Conservation (phyloP, 2,113 vertebrate species). For the Aramus guarauna region DNA sequence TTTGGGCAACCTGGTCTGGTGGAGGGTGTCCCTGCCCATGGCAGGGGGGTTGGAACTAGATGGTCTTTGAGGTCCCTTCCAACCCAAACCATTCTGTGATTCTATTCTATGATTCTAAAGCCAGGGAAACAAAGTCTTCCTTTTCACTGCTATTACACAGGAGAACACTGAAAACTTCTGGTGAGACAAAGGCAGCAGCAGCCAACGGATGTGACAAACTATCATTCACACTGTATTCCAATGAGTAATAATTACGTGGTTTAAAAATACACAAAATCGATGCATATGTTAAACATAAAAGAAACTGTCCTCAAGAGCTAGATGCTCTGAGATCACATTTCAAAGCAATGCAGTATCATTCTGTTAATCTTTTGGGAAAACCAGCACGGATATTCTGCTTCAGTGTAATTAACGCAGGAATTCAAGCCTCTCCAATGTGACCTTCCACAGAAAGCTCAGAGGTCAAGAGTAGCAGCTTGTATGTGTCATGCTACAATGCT, state of each 20-base stretch:
- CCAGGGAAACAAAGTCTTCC: background rate
- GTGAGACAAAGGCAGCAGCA: background rate
- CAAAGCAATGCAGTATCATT: background rate
- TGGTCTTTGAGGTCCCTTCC: too few relatives aligned
- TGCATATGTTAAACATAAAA: background rate
- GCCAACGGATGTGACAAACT: background rate
- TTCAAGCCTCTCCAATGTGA: background rate
- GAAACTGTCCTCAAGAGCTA: background rate
- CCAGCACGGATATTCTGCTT: background rate
- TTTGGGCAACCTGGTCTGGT: too few relatives aligned
- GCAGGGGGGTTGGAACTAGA: too few relatives aligned
- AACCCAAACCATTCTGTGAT: too few relatives aligned
- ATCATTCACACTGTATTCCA: background rate
- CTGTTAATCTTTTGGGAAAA: constrained; percentile 34
- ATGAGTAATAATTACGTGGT: background rate
- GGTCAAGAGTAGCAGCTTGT: background rate
- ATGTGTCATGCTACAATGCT: background rate
- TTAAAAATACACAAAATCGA: background rate
- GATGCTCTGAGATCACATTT: constrained; percentile 12
- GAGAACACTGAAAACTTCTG: background rate
- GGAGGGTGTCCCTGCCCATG: too few relatives aligned
- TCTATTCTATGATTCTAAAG: background rate
- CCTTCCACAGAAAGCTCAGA: background rate
- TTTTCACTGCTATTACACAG: background rate
- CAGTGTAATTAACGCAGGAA: background rate